Evolutionary conservation across 2,797 vertebrate species (phyloP), one percentile per base, ranked within the genome.

Genomic region (Aeoliscus strigatus): DNA sequence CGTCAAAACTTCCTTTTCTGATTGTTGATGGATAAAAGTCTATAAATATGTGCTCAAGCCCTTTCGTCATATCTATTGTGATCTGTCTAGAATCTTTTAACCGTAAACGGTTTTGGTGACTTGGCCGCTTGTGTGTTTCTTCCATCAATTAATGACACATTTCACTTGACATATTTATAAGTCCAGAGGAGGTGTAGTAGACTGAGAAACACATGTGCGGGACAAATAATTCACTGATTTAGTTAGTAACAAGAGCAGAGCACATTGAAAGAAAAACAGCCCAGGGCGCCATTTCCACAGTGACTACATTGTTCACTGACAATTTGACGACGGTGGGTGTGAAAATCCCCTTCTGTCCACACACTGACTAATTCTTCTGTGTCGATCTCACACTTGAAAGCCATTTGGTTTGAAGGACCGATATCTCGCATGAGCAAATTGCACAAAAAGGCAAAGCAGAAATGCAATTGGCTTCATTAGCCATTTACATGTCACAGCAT

Each of bases 201-300:
- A 64, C 80, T 35, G 60, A 77, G 52, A 76, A 75, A 78, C 63
- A 59, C 25, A 27, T n/a, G 49, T 54, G 65, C 64, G 50, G 69
- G 77, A 79, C 70, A 80, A n/a, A 68, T 81, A 66, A 83, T 79
- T 78, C 59, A 78, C 66, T 73, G 75, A 82, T 78, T 70, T 67
- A 55, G 59, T 66, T 56, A 25, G 61, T 72, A 79, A 79, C 39
- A 39, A 68, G 67, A 79, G 67, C 52, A 46, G 51, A 58, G 63
- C 15, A 2, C 44, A 48, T 12, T 52, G 67, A 67, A 78, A 80
- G 68, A 69, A 74, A 82, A 86, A 84, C 9, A 64, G 66, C 78
- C 66, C 27, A 1, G 32, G 79, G 78, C 56, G 15, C 34, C 24
- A 8, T 41, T 30, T 50, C 43, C 60, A 84, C 83, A 87, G 63